phyloP scores from a whole-genome alignment of 2,797 vertebrate genomes.

The Muscicapa striata region DNA sequence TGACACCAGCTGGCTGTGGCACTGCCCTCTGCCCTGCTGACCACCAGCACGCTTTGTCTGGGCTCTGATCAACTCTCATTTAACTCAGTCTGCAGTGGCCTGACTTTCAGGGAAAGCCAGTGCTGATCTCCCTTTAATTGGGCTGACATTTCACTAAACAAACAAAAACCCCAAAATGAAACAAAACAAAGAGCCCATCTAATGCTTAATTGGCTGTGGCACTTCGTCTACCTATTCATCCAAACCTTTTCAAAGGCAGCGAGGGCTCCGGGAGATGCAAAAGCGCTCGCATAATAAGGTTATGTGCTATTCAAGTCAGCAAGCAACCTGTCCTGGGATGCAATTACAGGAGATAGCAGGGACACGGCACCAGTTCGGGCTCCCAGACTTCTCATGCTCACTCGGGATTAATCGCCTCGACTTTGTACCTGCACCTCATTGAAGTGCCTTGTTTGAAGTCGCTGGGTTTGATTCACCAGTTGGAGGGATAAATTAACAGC shows the following conservation, averaged over 20 bases:
- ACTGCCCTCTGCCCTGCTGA: not conserved
- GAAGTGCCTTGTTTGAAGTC: constrained; percentile 65
- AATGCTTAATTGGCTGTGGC: constrained; percentile 63
- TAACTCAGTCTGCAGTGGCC: not conserved
- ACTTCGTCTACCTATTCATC: constrained; percentile 42
- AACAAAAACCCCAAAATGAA: constrained; percentile 69
- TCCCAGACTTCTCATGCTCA: not conserved
- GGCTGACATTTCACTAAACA: constrained; percentile 77
- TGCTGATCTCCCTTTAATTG: constrained; percentile 70
- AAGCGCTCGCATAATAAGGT: constrained; percentile 60
- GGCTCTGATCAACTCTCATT: constrained; percentile 23
- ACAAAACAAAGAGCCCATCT: constrained; percentile 69
- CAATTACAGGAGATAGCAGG: not conserved
- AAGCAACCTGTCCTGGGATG: constrained; percentile 49
- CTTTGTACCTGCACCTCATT: constrained; percentile 53
- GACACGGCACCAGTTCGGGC: constrained; percentile 6
- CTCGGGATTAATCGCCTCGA: constrained; percentile 3
- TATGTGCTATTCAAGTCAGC: constrained; percentile 41
- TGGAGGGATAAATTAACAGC: constrained; percentile 29
- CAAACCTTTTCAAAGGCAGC: constrained; percentile 38
- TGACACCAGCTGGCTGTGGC: not conserved
- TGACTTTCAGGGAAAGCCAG: constrained; percentile 16
- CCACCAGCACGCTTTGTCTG: not conserved
- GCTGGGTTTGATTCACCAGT: constrained; percentile 8
- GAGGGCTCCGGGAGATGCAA: constrained; percentile 10